phyloP scores from a whole-genome alignment of 2,888 invertebrate species.

The Heliconius sara region DNA sequence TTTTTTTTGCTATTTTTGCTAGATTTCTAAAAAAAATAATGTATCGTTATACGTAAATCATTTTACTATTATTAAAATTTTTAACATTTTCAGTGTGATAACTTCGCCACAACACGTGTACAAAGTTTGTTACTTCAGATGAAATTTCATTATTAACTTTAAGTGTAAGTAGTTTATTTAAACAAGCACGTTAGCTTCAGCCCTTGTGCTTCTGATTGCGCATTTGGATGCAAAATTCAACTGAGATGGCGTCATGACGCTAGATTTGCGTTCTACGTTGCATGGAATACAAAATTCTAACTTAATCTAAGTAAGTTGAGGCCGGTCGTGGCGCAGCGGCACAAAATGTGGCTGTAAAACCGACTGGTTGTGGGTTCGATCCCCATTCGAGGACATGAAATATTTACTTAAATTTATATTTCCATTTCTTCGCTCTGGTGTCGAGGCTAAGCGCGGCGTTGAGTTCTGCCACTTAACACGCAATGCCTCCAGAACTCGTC shows the following conservation, averaged over 20 bases:
- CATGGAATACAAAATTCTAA: slow-evolving; percentile 48
- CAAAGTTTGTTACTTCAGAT: slow-evolving; percentile 42
- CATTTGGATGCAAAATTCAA: slow-evolving; percentile 63
- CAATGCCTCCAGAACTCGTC: no score
- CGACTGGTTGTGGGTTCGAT: no score
- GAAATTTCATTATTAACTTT: slow-evolving; percentile 39
- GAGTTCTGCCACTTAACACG: no score
- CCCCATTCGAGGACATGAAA: no score
- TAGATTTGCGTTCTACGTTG: slow-evolving; percentile 49
- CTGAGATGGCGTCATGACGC: slow-evolving; percentile 50
- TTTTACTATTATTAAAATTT: background rate
- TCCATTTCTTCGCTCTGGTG: no score
- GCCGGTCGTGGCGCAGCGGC: no score
- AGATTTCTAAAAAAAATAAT: no score
- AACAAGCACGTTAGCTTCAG: slow-evolving; percentile 46
- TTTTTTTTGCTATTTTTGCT: background rate
- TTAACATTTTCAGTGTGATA: background rate
- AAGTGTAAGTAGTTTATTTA: slow-evolving; percentile 42
- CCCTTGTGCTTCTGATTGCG: slow-evolving; percentile 52
- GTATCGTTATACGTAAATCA: no score
- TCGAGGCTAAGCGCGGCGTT: no score
- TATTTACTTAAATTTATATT: no score
- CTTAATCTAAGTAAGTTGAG: slow-evolving; percentile 26
- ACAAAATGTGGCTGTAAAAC: no score
- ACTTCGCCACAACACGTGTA: slow-evolving; percentile 9